Conservation (phyloP, 2,113 vertebrate genomes). For the Ardeotis arabs region DNA sequence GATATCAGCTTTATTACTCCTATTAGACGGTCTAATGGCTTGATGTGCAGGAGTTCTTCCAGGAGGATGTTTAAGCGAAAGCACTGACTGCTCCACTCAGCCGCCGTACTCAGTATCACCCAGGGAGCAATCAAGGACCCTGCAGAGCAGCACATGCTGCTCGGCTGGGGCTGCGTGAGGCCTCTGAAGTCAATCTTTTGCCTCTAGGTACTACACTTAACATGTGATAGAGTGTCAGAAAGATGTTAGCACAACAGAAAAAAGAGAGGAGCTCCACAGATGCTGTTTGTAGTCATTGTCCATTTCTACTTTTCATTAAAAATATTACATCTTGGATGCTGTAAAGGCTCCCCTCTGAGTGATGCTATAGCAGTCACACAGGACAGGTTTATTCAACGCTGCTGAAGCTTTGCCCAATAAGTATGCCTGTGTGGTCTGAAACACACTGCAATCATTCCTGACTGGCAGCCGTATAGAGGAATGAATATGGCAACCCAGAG, state of each 20-base stretch:
- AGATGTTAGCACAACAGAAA: neutral
- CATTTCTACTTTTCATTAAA: neutral
- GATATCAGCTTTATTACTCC: slow-evolving; percentile 58
- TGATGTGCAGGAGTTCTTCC: neutral
- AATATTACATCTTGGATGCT: neutral
- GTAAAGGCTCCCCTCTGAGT: neutral
- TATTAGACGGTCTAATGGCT: slow-evolving; percentile 17
- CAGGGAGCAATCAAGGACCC: neutral
- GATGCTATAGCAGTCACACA: neutral
- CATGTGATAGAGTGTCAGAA: neutral
- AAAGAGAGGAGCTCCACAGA: neutral
- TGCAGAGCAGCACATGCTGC: neutral
- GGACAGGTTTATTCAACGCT: neutral
- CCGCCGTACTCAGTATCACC: neutral
- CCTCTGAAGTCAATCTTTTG: neutral
- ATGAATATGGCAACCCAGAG: neutral
- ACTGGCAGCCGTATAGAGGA: neutral
- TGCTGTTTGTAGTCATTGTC: neutral
- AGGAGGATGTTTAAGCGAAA: slow-evolving; percentile 43
- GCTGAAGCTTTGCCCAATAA: neutral
- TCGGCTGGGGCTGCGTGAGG: neutral
- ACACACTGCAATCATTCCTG: neutral
- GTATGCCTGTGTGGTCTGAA: neutral
- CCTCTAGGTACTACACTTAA: neutral
- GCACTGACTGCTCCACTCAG: neutral